Conservation (phyloP, 2,888 invertebrate species). For the Hesperia comma region DNA sequence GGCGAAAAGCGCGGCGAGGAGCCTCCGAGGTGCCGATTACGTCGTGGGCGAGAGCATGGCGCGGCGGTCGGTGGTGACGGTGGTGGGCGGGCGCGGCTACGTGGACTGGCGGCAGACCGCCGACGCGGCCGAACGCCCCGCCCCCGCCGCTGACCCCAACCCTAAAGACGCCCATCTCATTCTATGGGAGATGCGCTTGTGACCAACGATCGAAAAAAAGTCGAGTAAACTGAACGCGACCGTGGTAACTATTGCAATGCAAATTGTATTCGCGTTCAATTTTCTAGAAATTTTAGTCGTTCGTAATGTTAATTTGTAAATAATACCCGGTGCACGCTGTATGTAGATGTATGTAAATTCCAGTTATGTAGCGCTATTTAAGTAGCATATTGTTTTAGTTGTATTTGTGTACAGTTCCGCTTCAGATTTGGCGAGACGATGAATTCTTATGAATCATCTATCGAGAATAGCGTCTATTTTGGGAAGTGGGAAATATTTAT, state of each 20-base stretch:
- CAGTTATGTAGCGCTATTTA: conserved; percentile 50
- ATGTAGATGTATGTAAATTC: conserved; percentile 57
- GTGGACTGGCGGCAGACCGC: conserved; percentile 92
- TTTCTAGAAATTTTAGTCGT: conserved; percentile 9
- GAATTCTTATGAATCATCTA: conserved; percentile 43
- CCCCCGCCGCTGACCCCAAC: conserved; percentile 87
- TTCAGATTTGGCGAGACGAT: conserved; percentile 23
- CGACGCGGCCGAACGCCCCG: conserved; percentile 83
- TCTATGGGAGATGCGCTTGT: conserved; percentile 90
- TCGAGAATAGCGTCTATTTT: conserved; percentile 26
- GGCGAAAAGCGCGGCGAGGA: conserved; percentile 65
- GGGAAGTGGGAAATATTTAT: conserved; percentile 35
- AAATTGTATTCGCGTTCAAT: conserved; percentile 16
- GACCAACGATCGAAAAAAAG: conserved; percentile 55
- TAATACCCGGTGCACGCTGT: conserved; percentile 49
- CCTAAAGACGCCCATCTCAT: conserved; percentile 94
- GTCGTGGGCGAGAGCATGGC: conserved; percentile 76
- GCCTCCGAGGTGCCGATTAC: conserved; percentile 73
- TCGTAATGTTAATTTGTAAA: conserved; percentile 44
- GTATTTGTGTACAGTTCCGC: conserved; percentile 38
- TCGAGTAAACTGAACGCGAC: background rate
- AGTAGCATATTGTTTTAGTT: conserved; percentile 39
- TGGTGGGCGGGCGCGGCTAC: conserved; percentile 95
- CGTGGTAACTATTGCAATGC: background rate
- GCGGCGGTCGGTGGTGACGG: conserved; percentile 90